Evolutionary conservation across 2,113 vertebrate species (phyloP).

Genomic region (Pomatorhinus ruficollis): DNA sequence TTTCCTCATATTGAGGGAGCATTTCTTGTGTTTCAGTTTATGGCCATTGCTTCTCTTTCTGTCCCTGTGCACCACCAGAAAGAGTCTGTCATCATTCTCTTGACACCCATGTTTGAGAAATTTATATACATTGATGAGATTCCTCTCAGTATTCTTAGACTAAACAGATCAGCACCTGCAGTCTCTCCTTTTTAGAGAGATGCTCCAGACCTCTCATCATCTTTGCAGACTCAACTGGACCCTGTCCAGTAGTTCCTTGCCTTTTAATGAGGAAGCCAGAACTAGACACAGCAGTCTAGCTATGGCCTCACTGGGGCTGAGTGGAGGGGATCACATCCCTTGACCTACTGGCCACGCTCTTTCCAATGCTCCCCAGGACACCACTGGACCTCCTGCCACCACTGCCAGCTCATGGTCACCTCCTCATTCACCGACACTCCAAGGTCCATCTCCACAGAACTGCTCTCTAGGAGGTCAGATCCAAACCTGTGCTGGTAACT

Average conservation of each 20-base stretch:
- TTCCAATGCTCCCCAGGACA: neutral
- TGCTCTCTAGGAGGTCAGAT: neutral
- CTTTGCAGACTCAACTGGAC: neutral
- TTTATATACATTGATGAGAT: neutral
- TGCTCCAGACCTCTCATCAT: neutral
- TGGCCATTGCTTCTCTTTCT: neutral
- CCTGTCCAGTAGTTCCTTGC: neutral
- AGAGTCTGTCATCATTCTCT: neutral
- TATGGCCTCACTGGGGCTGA: neutral
- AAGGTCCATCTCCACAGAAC: neutral
- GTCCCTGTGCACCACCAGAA: neutral
- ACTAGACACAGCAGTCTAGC: neutral
- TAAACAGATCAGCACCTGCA: neutral
- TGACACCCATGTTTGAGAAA: neutral
- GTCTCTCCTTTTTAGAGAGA: neutral
- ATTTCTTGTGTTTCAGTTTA: neutral
- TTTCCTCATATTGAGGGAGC: neutral
- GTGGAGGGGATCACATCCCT: neutral
- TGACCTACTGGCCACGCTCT: too few species aligned
- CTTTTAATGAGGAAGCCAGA: neutral
- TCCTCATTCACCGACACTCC: neutral
- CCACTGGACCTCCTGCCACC: too few species aligned
- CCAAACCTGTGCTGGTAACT: too few species aligned
- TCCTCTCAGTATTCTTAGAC: neutral
- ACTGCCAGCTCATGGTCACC: neutral